Percentiles rank a stretch among this genome's conserved stretches.
These are phyloP conservation scores for Spongilla lacustris DNA, from an alignment of 37 sponge, comb jelly and placozoan genomes.

Conservation along the genomic window DNA sequence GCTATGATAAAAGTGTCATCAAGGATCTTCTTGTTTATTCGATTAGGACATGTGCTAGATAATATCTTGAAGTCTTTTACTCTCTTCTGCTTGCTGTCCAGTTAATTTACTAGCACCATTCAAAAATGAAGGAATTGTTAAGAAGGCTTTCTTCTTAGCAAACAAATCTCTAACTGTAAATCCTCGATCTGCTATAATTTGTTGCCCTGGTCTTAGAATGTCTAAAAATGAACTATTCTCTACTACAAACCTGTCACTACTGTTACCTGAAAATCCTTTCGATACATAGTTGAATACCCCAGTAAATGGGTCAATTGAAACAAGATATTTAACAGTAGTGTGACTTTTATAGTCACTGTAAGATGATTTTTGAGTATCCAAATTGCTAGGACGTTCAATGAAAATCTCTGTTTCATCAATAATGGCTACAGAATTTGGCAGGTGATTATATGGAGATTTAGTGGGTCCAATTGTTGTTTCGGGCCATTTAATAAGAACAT, in stretches of 20 bases:
- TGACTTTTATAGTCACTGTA: constrained; percentile 63
- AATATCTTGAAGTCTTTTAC: constrained; percentile 45
- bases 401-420: constrained; percentile 45
- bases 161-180: constrained; percentile 44
- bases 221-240: constrained; percentile 43
- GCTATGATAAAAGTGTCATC: constrained; percentile 54
- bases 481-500: constrained; percentile 40
- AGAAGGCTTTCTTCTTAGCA: constrained; percentile 20
- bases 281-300: constrained; percentile 31
- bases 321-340: constrained; percentile 58
- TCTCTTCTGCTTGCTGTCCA: constrained; percentile 22
- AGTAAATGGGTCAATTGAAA: constrained; percentile 50
- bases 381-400: constrained; percentile 9
- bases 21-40: constrained; percentile 18
- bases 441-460: constrained; percentile 28
- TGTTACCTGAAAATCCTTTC: constrained; percentile 37
- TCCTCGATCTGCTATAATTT: constrained; percentile 41
- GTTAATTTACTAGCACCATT: constrained; percentile 34
- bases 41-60: constrained; percentile 18
- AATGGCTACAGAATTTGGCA: constrained; percentile 22
- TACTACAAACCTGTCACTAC: constrained; percentile 33
- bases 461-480: constrained; percentile 5
- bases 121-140: constrained; percentile 48
- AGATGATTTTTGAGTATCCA: constrained; percentile 14
- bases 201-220: constrained; percentile 27